These are phyloP conservation scores for Leuctra nigra DNA, from an alignment of 2,888 invertebrate genomes.

Conservation along the genomic window DNA sequence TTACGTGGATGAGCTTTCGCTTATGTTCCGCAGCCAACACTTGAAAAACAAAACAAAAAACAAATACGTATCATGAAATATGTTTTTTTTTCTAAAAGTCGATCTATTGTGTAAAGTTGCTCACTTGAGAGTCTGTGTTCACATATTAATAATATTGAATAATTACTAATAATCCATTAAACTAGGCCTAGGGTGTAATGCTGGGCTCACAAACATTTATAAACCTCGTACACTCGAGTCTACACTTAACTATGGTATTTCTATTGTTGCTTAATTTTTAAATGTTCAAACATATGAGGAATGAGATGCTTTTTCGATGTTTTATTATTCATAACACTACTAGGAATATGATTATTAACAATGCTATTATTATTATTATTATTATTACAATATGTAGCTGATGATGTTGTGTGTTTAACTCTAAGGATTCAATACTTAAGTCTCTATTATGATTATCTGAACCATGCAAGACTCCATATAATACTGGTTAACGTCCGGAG, in stretches of 20 bases:
- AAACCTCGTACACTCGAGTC: too few relatives aligned
- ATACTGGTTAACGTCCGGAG: too few relatives aligned
- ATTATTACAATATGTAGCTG: conserved; percentile 1
- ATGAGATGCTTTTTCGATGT: conserved; percentile 3
- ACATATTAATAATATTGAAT: neutral
- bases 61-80: conserved; percentile 7
- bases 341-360: too few relatives aligned
- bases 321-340: conserved; percentile 10
- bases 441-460: too few relatives aligned
- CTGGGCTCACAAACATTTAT: neutral
- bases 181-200: too few relatives aligned
- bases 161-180: too few relatives aligned
- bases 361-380: conserved; percentile 3
- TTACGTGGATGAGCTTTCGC: too few relatives aligned
- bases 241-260: conserved; percentile 8
- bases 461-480: too few relatives aligned
- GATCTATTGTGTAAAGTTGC: neutral
- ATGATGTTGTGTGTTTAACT: conserved; percentile 13
- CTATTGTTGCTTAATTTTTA: conserved; percentile 9
- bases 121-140: neutral
- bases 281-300: too few relatives aligned
- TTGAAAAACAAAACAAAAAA: too few relatives aligned
- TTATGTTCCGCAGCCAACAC: neutral
- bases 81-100: too few relatives aligned
- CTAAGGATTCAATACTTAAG: too few relatives aligned